Evolutionary conservation across 2,797 vertebrate genomes (phyloP).

Genomic region (Myotis findleyi): DNA sequence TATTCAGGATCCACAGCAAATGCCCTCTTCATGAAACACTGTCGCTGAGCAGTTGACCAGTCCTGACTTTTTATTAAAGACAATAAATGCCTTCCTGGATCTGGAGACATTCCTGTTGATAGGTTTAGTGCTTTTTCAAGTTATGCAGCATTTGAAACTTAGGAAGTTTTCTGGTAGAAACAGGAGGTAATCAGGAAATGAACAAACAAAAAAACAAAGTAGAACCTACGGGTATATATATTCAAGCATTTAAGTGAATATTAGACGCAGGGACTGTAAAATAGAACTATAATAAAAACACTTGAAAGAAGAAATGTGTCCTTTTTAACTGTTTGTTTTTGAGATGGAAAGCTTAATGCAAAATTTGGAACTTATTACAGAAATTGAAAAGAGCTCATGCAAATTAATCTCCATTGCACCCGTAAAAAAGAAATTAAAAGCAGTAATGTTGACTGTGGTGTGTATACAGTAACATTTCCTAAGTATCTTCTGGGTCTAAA

Average conservation of each 20-base stretch:
- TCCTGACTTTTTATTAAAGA: neutral
- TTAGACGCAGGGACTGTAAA: conserved; percentile 70
- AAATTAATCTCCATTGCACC: conserved; percentile 81
- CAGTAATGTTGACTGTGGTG: conserved; percentile 68
- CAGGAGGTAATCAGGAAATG: conserved; percentile 66
- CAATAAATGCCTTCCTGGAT: neutral
- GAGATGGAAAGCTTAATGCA: conserved; percentile 74
- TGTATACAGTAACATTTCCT: conserved; percentile 74
- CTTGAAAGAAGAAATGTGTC: conserved; percentile 65
- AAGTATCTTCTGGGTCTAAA: conserved; percentile 74
- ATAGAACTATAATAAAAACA: conserved; percentile 69
- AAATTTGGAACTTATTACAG: conserved; percentile 75
- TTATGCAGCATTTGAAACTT: conserved; percentile 54
- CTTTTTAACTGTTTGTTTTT: conserved; percentile 79
- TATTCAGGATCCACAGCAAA: neutral
- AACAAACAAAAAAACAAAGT: conserved; percentile 62
- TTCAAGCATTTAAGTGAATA: conserved; percentile 69
- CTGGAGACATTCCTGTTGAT: neutral
- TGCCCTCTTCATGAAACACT: neutral
- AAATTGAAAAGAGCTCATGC: conserved; percentile 73
- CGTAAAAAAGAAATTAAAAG: conserved; percentile 81
- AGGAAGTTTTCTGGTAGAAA: conserved; percentile 59
- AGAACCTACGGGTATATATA: conserved; percentile 44
- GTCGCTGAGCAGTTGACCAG: neutral
- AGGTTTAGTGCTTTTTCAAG: neutral